Base-by-base conservation (phyloP, 2,113 vertebrate species). In the Brachypodius melanocephalos region DNA sequence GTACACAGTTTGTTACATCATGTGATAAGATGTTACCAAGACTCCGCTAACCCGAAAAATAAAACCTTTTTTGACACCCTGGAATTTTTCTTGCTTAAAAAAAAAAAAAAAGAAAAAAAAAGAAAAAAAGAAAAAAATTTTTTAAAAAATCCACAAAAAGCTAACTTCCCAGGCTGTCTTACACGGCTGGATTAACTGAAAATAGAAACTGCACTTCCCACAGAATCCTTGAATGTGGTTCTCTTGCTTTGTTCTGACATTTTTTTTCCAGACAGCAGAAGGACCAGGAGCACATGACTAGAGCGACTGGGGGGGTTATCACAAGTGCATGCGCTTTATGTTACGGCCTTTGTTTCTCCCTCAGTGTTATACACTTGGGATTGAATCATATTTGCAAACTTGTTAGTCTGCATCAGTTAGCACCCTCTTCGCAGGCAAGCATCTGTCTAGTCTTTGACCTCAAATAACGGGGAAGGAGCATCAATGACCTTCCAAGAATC, bases 251-350 rank as follows among this genome's bases (percentile, higher is more conserved):
- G 96, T 96, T 96, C 94, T 81, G 88, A 86, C 85, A 88, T 97
- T 93, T 90, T 92, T n/a, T 93, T 95, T 92, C 88, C 95, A 97
- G 92, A 71, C 82, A 94, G 90, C 92, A 96, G 93, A 96, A 97
- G 96, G 93, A 93, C 89, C 79, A 45, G 90, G 68, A 95, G 85
- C 95, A 96, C 93, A 96, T 96, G 95, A 97, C 90, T 90, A 78
- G 25, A 95, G 92, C 34, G 18, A 77, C 76, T 90, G 90, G 54
- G 90, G 81, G 94, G 93, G 93, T 88, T 96, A 96, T 78, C 92
- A 72, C 92, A 91, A 96, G 72, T 95, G 89, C 49, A 18, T 89
- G 91, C 42, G 91, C 93, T 96, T 95, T 93, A 93, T 93, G 94
- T 88, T 88, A 74, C 43, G 3, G 95, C 93, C 96, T 97, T 96